These are phyloP conservation scores for Percopsis omiscomaycus DNA, from an alignment of 2,797 vertebrate genomes.

Conservation along the genomic window DNA sequence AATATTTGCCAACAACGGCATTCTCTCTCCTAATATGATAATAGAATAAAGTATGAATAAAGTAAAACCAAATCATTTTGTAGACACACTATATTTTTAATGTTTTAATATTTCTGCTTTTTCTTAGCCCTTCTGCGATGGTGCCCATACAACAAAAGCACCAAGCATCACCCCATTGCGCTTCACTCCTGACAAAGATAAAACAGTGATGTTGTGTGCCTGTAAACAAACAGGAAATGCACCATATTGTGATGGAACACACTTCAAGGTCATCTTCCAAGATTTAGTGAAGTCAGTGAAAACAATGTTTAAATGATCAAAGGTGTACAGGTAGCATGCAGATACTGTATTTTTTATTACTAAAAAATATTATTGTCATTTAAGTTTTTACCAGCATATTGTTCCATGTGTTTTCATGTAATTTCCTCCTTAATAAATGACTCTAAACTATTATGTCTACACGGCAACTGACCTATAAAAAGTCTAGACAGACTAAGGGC, in stretches of 20 bases:
- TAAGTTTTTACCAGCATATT: too few relatives aligned
- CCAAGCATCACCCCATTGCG: constrained; percentile 74
- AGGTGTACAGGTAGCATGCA: neutral
- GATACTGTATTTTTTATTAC: too few relatives aligned
- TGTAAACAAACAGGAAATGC: constrained; percentile 81
- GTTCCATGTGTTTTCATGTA: too few relatives aligned
- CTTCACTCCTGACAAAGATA: constrained; percentile 73
- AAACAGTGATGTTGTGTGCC: constrained; percentile 73
- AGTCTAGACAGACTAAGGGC: too few relatives aligned
- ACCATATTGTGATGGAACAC: constrained; percentile 84
- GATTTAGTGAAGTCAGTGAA: constrained; percentile 57
- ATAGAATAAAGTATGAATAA: too few relatives aligned
- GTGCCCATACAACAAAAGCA: constrained; percentile 73
- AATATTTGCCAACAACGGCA: too few relatives aligned
- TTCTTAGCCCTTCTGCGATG: constrained; percentile 85
- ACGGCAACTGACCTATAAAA: too few relatives aligned
- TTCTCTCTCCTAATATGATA: too few relatives aligned
- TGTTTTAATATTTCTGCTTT: neutral
- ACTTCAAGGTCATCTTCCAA: constrained; percentile 64
- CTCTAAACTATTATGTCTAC: too few relatives aligned
- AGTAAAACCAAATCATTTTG: neutral
- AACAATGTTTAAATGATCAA: constrained; percentile 57
- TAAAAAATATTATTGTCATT: too few relatives aligned
- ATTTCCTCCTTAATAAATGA: too few relatives aligned
- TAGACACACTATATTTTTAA: neutral